These are phyloP conservation scores for Engystomops pustulosus DNA, from an alignment of 2,113 vertebrate genomes.

Conservation along the genomic window DNA sequence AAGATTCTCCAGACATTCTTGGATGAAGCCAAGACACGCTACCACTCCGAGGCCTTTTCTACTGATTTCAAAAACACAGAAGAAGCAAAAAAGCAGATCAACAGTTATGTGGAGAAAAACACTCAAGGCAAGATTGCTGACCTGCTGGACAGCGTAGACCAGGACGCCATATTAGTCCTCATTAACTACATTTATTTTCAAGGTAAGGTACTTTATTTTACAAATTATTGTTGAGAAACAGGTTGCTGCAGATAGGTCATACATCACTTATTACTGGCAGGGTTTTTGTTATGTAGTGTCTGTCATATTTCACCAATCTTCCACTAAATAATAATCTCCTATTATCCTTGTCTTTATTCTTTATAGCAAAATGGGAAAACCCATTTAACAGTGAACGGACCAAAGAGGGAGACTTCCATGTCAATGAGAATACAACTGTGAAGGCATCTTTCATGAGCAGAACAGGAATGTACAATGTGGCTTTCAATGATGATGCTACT, in stretches of 20 bases:
- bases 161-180: slow-evolving; percentile 71
- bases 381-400: slow-evolving; percentile 68
- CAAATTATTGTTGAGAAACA: too few relatives aligned
- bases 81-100: slow-evolving; percentile 70
- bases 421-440: slow-evolving; percentile 61
- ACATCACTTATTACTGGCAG: too few relatives aligned
- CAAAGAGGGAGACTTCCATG: slow-evolving; percentile 65
- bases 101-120: slow-evolving; percentile 74
- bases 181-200: slow-evolving; percentile 78
- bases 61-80: slow-evolving; percentile 71
- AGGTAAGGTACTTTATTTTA: slow-evolving; percentile 74
- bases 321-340: background rate
- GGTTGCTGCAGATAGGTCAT: too few relatives aligned
- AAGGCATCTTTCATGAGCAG: slow-evolving; percentile 58
- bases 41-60: slow-evolving; percentile 70
- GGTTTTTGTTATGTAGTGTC: too few relatives aligned
- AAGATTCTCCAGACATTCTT: slow-evolving; percentile 72
- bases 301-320: too few relatives aligned
- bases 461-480: slow-evolving; percentile 67
- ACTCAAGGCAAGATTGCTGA: slow-evolving; percentile 74
- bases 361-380: slow-evolving; percentile 72
- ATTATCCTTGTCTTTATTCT: background rate
- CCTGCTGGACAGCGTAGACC: slow-evolving; percentile 72
- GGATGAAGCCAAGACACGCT: slow-evolving; percentile 71
- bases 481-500: slow-evolving; percentile 72